Conservation (phyloP, 2,797 vertebrate species). For the Tenualosa thibaudeaui region DNA sequence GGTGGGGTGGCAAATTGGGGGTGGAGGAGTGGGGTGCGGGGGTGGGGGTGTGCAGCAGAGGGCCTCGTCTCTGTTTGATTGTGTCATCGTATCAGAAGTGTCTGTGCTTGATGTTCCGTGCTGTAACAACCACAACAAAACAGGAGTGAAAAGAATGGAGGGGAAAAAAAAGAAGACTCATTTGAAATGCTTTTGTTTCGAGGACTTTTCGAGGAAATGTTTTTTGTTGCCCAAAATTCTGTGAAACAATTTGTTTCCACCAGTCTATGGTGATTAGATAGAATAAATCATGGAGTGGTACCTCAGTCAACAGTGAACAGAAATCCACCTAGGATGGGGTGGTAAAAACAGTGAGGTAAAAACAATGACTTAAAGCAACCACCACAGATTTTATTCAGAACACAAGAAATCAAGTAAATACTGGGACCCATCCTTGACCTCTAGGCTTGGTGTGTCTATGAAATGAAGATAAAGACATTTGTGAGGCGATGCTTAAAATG, state of each 20-base stretch:
- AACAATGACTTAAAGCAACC: neutral
- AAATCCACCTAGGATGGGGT: neutral
- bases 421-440: neutral
- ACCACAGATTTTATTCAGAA: neutral
- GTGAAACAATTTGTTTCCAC: neutral
- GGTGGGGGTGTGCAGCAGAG: neutral
- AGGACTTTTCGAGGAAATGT: neutral
- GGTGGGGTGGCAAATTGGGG: neutral
- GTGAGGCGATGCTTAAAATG: neutral
- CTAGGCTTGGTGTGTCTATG: neutral
- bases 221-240: neutral
- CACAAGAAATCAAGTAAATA: neutral
- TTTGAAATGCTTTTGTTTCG: neutral
- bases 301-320: neutral
- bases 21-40: neutral
- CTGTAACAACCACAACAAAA: slow-evolving; percentile 3
- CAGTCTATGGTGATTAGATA: neutral
- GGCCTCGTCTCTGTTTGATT: neutral
- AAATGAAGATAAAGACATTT: neutral
- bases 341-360: no score
- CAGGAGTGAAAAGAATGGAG: neutral
- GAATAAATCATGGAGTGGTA: neutral
- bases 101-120: neutral
- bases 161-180: neutral
- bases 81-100: neutral